phyloP scores from a whole-genome alignment of 1,140 invertebrate genomes.

The Brachionus asplanchnoidis region DNA sequence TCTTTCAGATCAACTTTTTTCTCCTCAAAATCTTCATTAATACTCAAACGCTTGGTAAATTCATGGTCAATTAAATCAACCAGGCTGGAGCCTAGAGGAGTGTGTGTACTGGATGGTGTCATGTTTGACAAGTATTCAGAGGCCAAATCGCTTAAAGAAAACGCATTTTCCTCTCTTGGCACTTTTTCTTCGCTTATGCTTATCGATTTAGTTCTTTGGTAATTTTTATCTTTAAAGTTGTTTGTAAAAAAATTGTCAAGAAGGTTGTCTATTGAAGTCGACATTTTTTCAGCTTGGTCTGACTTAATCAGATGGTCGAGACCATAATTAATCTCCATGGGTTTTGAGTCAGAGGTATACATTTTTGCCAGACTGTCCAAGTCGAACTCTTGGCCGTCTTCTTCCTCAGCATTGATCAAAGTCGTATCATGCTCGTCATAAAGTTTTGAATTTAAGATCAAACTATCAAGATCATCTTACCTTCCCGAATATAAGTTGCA shows the following conservation, averaged over 20 bases:
- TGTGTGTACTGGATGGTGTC: slow-evolving; percentile 1
- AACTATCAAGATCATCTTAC: slow-evolving; percentile 42
- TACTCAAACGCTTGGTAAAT: not conserved
- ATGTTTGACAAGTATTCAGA: slow-evolving; percentile 1
- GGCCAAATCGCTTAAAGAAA: slow-evolving; percentile 32
- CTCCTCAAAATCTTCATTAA: slow-evolving; percentile 9
- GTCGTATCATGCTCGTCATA: not conserved
- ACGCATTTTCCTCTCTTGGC: not conserved
- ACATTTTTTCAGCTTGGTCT: not conserved
- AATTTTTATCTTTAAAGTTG: not conserved
- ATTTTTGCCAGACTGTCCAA: slow-evolving; percentile 13
- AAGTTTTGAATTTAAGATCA: not conserved
- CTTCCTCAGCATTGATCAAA: not conserved
- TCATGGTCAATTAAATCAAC: slow-evolving; percentile 25
- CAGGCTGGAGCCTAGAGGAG: slow-evolving; percentile 9
- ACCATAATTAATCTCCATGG: not conserved
- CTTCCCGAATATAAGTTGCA: slow-evolving; percentile 32
- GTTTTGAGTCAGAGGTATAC: not conserved
- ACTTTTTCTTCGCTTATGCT: not conserved
- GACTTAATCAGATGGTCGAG: not conserved
- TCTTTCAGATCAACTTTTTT: slow-evolving; percentile 21
- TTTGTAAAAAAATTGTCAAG: slow-evolving; percentile 30
- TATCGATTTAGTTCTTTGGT: slow-evolving; percentile 10
- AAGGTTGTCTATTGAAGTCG: slow-evolving; percentile 24
- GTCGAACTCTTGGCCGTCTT: slow-evolving; percentile 30